Evolutionary conservation across 2,797 vertebrate genomes (phyloP).

Genomic region (Gallinago nigripennis): DNA sequence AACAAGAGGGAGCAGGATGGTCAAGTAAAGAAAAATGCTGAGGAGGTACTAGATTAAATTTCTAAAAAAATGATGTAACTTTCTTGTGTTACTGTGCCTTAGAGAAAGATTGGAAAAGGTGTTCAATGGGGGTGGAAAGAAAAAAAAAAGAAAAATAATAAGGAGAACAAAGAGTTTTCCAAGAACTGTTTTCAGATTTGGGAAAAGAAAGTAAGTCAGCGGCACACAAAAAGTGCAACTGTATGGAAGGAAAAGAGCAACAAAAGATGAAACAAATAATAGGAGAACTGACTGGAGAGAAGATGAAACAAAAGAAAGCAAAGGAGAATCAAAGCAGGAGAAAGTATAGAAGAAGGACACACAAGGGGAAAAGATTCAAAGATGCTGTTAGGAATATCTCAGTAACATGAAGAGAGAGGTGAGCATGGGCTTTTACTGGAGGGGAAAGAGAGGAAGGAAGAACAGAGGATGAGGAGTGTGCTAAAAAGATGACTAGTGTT

Average conservation of each 20-base stretch:
- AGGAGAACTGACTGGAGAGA: neutral
- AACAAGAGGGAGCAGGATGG: neutral
- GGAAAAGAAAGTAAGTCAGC: neutral
- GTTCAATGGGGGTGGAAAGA: neutral
- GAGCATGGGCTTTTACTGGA: neutral
- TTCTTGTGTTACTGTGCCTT: neutral
- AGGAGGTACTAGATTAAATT: neutral
- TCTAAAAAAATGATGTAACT: neutral
- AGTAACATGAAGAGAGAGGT: neutral
- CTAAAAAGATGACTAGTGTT: neutral
- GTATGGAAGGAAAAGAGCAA: neutral
- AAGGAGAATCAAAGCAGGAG: neutral
- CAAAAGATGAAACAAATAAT: conserved; percentile 14
- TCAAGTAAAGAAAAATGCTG: neutral
- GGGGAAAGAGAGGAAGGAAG: neutral
- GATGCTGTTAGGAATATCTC: neutral
- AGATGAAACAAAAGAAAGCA: conserved; percentile 17
- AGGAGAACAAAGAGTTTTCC: neutral
- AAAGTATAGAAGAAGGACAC: neutral
- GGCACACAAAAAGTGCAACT: neutral
- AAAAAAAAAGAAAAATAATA: neutral
- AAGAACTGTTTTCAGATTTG: neutral
- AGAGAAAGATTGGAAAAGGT: neutral
- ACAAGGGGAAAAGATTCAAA: neutral
- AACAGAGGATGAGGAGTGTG: neutral